Evolutionary conservation across 2,797 vertebrate species (phyloP).

Genomic region (Pseudomugil gertrudae): DNA sequence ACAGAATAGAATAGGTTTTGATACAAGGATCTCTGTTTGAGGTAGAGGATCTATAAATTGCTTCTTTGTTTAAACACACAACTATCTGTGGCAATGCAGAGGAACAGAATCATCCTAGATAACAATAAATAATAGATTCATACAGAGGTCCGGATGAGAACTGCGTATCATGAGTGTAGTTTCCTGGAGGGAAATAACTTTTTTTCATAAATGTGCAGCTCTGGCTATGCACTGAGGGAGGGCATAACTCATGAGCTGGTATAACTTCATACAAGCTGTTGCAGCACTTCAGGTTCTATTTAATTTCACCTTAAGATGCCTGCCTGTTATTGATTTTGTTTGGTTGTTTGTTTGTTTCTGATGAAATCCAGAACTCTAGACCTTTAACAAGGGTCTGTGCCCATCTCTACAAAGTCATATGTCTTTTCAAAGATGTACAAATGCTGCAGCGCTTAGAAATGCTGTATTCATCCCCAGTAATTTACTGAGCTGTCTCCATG

Average conservation of each 20-base stretch:
- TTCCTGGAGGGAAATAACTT: conserved; percentile 36
- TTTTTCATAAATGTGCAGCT: conserved; percentile 42
- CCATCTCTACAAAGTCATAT: conserved; percentile 22
- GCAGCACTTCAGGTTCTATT: conserved; percentile 28
- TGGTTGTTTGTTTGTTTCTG: conserved; percentile 24
- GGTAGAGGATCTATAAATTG: neutral
- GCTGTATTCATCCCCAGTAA: conserved; percentile 46
- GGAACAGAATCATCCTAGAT: conserved; percentile 52
- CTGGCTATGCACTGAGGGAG: conserved; percentile 20
- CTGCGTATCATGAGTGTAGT: conserved; percentile 26
- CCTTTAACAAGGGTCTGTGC: conserved; percentile 30
- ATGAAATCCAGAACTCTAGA: conserved; percentile 54
- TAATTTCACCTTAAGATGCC: conserved; percentile 30
- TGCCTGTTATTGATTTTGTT: conserved; percentile 10
- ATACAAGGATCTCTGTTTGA: conserved; percentile 18
- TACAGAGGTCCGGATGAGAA: conserved; percentile 39
- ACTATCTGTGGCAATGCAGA: conserved; percentile 40
- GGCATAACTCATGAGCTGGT: conserved; percentile 45
- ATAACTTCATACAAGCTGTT: conserved; percentile 46
- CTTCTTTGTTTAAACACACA: conserved; percentile 5
- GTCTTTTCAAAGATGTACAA: conserved; percentile 25
- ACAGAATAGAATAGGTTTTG: neutral
- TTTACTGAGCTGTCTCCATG: conserved; percentile 54
- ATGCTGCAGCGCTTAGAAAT: conserved; percentile 20
- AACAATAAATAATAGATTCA: conserved; percentile 42